Base-by-base conservation (phyloP, 2,888 invertebrate genomes). In the Archaeoteleia sp. region DNA sequence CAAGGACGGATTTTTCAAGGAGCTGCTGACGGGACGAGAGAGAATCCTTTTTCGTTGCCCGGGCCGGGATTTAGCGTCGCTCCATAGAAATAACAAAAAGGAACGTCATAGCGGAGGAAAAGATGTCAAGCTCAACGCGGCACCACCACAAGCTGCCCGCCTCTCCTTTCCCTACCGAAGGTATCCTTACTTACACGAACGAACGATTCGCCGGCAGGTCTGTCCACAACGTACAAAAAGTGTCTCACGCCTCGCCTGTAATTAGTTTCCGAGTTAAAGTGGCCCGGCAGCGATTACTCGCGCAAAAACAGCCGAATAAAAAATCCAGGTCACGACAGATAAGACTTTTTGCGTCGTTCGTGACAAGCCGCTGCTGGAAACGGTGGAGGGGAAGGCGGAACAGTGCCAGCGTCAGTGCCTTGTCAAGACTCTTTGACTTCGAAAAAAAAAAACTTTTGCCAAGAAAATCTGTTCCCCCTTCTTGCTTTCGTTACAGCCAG, bases 251-350 rank as follows among this genome's bases (percentile, higher is more conserved):
- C 71, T 71, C 70, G 70, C 63, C 73, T 75, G 78, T 81, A 81
- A 83, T 83, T 83, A 83, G 82, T 79, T 80, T 78, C 72, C 71
- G 79, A 80, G 78, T 78, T 81, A 77, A 77, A 82, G 77, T 78
- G 75, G 78, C 74, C 70, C 58, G 63, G 27, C 66, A 58, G 60
- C 60, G 67, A 74, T 73, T 73, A 68, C 69, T 68, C 39, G 51
- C 57, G 60, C 66, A 61, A 63, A 65, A 67, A 71, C 61, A 65
- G 67, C 70, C 70, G 65, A 68, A 70, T 72, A 78, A 78, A 72
- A 75, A 73, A 76, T 72, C 70, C 70, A 57, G 74, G 75, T 77
- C 74, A 72, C 72, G 67, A 65, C 70, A 77, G 77, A 78, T 76
- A 78, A 80, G 74, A 72, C 69, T 57, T 69, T 71, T 75, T 71